Evolutionary conservation across 2,888 invertebrate species (phyloP).

Genomic region (Phymatocera aterrima): DNA sequence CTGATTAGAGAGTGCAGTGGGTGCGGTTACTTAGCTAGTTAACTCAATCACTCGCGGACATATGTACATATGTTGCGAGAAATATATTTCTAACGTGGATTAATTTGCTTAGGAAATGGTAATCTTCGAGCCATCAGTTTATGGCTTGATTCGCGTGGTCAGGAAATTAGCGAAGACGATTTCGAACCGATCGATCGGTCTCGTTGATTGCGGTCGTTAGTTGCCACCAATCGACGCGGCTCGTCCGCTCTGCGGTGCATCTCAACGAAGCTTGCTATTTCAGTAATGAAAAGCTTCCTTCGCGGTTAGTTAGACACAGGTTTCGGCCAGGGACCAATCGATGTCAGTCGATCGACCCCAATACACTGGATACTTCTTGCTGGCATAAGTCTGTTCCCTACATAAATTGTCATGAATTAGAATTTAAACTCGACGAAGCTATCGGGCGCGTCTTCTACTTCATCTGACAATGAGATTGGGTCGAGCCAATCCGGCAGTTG

Average conservation of each 20-base stretch:
- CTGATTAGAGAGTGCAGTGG: slow-evolving; percentile 61
- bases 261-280: slow-evolving; percentile 25
- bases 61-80: neutral
- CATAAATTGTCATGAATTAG: neutral
- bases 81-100: neutral
- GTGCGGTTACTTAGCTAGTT: slow-evolving; percentile 60
- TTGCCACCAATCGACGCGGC: slow-evolving; percentile 27
- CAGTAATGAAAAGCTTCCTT: slow-evolving; percentile 17
- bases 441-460: neutral
- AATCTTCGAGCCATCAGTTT: neutral
- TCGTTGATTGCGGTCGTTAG: slow-evolving; percentile 20
- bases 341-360: neutral
- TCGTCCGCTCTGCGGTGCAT: neutral
- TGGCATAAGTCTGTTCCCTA: neutral
- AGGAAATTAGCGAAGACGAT: slow-evolving; percentile 1
- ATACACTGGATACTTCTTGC: neutral
- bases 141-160: neutral
- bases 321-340: slow-evolving; percentile 10
- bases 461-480: neutral
- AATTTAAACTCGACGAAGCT: neutral
- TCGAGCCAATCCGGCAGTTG: neutral
- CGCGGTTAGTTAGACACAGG: slow-evolving; percentile 27
- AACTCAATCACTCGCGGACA: slow-evolving; percentile 21
- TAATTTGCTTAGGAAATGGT: neutral
- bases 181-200: neutral